These are phyloP conservation scores for Bedellia somnulentella DNA, from an alignment of 2,888 invertebrate genomes.

Conservation along the genomic window DNA sequence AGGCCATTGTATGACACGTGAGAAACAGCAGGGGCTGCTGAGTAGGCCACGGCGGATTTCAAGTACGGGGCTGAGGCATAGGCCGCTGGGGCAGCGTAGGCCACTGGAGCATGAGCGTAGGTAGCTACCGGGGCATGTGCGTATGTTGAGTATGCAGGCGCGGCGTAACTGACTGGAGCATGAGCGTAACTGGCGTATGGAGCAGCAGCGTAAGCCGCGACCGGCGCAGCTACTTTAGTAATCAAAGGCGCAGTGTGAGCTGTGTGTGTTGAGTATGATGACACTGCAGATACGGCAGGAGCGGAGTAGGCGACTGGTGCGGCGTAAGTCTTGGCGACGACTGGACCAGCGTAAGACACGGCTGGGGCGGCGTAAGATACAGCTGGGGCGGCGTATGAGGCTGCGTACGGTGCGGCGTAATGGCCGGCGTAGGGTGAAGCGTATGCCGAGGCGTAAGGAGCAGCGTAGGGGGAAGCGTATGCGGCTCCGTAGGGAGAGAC, in stretches of 20 bases:
- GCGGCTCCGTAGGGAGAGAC: constrained; percentile 21
- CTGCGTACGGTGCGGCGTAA: constrained; percentile 11
- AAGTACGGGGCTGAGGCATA: constrained; percentile 28
- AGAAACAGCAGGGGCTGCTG: constrained; percentile 62
- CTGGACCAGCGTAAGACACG: constrained; percentile 8
- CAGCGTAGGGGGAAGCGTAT: constrained; percentile 18
- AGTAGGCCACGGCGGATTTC: constrained; percentile 48
- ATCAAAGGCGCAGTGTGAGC: constrained; percentile 14
- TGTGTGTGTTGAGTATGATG: constrained; percentile 17
- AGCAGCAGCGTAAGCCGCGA: constrained; percentile 22
- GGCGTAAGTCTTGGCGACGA: constrained; percentile 3
- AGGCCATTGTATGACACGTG: constrained; percentile 67
- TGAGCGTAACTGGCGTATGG: constrained; percentile 20
- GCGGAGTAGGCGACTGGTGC: constrained; percentile 24
- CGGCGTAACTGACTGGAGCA: constrained; percentile 8
- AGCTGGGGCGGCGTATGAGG: constrained; percentile 16
- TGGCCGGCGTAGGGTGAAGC: constrained; percentile 9
- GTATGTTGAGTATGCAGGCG: constrained; percentile 11
- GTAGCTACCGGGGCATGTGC: constrained; percentile 7
- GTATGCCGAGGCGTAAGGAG: constrained; percentile 12
- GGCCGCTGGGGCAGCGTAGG: constrained; percentile 20
- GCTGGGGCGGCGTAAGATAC: constrained; percentile 21
- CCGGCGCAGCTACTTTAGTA: constrained; percentile 15
- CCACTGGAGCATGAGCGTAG: constrained; percentile 11
- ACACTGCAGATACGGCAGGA: constrained; percentile 25